A percentile compares a stretch with the other conserved stretches of the same genome.
These are phyloP conservation scores for Protobothrops flavoviridis DNA, from an alignment of 2,113 vertebrate species.

Conservation along the genomic window DNA sequence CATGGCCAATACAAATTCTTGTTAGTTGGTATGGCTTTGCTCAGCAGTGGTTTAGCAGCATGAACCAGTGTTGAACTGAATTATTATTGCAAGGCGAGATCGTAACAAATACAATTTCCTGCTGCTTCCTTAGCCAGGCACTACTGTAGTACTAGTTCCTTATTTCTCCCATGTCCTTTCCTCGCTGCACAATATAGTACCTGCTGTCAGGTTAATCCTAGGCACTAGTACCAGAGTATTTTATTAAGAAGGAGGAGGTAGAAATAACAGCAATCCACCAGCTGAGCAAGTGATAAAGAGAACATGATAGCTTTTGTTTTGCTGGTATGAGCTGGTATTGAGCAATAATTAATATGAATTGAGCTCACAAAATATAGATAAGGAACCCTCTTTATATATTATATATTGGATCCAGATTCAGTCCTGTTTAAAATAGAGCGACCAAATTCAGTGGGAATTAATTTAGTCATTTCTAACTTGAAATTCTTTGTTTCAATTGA, in stretches of 20 bases:
- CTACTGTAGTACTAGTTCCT: background rate
- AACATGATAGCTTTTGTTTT: background rate
- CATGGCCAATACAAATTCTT: background rate
- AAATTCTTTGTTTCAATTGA: background rate
- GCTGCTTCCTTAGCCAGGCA: background rate
- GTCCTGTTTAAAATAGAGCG: background rate
- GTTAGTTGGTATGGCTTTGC: background rate
- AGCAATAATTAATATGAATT: background rate
- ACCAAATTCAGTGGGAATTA: background rate
- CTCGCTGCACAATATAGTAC: background rate
- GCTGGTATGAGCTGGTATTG: background rate
- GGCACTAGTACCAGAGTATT: background rate
- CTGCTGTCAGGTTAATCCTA: background rate
- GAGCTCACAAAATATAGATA: background rate
- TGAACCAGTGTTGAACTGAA: background rate
- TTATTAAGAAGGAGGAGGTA: background rate
- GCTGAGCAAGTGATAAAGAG: background rate
- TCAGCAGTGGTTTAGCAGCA: background rate
- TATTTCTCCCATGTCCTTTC: background rate
- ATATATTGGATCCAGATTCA: background rate
- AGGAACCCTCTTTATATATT: background rate
- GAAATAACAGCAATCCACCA: background rate
- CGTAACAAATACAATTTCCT: background rate
- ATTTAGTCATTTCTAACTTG: background rate
- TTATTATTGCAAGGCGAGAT: background rate